phyloP scores from a whole-genome alignment of 2,113 vertebrate genomes.

The Myotis lucifugus region DNA sequence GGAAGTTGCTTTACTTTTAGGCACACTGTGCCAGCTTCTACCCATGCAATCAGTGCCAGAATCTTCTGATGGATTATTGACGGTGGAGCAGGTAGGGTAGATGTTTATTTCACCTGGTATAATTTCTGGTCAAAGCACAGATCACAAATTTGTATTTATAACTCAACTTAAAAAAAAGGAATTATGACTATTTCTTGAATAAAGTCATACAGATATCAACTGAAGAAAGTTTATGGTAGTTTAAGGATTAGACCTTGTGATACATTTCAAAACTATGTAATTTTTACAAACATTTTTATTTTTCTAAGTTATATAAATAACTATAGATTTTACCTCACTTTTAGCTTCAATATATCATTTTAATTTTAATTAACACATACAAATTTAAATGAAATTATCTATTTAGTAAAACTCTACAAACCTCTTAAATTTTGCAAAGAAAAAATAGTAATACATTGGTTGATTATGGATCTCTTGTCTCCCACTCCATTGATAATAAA shows the following conservation, averaged over 20 bases:
- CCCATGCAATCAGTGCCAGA: slow-evolving; percentile 80
- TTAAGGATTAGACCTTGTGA: background rate
- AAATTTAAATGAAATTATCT: slow-evolving; percentile 62
- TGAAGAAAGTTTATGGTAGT: background rate
- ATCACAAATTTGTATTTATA: slow-evolving; percentile 13
- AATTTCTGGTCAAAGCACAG: background rate
- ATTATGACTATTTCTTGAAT: slow-evolving; percentile 25
- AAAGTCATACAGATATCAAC: background rate
- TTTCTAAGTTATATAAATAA: slow-evolving; percentile 34
- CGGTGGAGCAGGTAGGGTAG: slow-evolving; percentile 90
- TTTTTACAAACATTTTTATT: slow-evolving; percentile 53
- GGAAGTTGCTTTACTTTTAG: slow-evolving; percentile 94
- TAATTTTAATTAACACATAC: slow-evolving; percentile 11
- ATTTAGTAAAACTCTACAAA: slow-evolving; percentile 49
- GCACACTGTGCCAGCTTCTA: slow-evolving; percentile 92
- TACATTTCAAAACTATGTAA: slow-evolving; percentile 15
- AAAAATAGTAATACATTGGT: background rate
- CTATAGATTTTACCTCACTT: slow-evolving; percentile 23
- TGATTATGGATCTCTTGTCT: slow-evolving; percentile 57
- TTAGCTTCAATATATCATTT: slow-evolving; percentile 22
- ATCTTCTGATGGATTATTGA: slow-evolving; percentile 84
- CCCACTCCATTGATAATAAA: slow-evolving; percentile 50
- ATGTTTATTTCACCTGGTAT: background rate
- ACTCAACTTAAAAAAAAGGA: background rate
- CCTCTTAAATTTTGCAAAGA: slow-evolving; percentile 63